Evolutionary conservation across 2,888 invertebrate genomes (phyloP), one percentile per base, ranked within the genome.

Genomic region (Quadriops clusia): DNA sequence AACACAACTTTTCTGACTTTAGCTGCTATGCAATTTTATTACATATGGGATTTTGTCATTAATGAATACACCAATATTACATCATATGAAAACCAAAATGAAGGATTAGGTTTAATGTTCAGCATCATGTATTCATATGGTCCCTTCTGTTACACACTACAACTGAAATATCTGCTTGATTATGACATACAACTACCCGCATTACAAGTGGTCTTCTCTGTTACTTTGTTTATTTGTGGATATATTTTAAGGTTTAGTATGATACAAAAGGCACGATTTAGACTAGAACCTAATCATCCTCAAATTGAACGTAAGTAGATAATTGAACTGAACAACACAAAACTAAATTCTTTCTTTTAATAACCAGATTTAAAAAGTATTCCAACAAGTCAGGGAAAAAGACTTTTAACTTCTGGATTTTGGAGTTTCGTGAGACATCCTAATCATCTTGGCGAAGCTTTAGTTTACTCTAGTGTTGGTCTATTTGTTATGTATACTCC

Each of bases 371-470:
- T 78, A 42, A 76, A 81, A 42, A 76, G 76, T 2, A 76, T 86
- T 52, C 74, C 79, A 21, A 84, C 85, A 0, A 72, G 72, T 39
- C 74, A 77, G 46, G 86, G 85, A 7, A 82, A 77, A 51, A 79
- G 79, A 35, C 62, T 91, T 25, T 62, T 91, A 12, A 65, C 77
- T 3, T 78, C 80, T 6, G 76, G 80, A 4, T 68, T 79, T 47
- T 93, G 90, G 90, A 84, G 86, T 2, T 49, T 70, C 9, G 64
- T 89, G 5, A 74, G 90, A 34, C 90, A 91, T 60, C 91, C 91
- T 3, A 91, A 93, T 60, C 89, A 90, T 54, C 54, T 83, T 7
- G 91, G 90, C 1, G 86, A 89, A 46, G 73, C 91, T 11, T 46
- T 90, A 26, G 74, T 85, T 45, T 72, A 81, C 30, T 55, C 74